Base-by-base conservation (phyloP, 1,140 invertebrate genomes). In the Aleiodes sp. region DNA sequence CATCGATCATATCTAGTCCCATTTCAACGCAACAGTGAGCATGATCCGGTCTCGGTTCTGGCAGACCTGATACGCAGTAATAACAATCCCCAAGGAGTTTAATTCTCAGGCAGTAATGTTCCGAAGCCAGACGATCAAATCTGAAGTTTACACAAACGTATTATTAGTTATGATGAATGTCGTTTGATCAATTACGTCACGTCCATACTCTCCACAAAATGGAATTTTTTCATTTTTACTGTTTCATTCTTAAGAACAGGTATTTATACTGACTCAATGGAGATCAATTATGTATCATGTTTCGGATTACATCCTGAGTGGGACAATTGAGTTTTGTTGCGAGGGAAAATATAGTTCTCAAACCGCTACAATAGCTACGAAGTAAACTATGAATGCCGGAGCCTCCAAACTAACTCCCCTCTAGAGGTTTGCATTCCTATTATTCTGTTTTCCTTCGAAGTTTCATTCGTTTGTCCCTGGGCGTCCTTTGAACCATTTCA, bases 1-100 rank as follows among this genome's bases (percentile, higher is more conserved):
- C 95, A 87, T 97, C 94, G 77, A 97, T 97, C 95, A 97, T 97
- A 82, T 97, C 95, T 12, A 97, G 87, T 31, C 95, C 95, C 95
- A 97, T 97, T 87, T 97, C 94, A 1, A 97, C 94, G 78, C 94
- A 96, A 87, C 94, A 96, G 74, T 94, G 93, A 68, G 94, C 95
- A 78, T 97, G 95, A 88, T 97, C 94, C 29, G 92, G 90, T 59
- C 95, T 86, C 0, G 94, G 89, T 81, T 96, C 94, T 0, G 95
- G 94, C 37, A 96, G 87, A 2, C 95, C 95, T 14, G 92, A 94
- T 9, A 96, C 95, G 82, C 95, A 96, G 52, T 73, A 73, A 41
- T 73, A 73, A 65, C 95, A 97, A 86, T 97, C 96, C 3, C 96
- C 95, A 1, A 96, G 88, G 24, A 96, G 89, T 85, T 96, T 96